These are phyloP conservation scores for Metallyticus violacea DNA, from an alignment of 2,888 invertebrate genomes.

Conservation along the genomic window DNA sequence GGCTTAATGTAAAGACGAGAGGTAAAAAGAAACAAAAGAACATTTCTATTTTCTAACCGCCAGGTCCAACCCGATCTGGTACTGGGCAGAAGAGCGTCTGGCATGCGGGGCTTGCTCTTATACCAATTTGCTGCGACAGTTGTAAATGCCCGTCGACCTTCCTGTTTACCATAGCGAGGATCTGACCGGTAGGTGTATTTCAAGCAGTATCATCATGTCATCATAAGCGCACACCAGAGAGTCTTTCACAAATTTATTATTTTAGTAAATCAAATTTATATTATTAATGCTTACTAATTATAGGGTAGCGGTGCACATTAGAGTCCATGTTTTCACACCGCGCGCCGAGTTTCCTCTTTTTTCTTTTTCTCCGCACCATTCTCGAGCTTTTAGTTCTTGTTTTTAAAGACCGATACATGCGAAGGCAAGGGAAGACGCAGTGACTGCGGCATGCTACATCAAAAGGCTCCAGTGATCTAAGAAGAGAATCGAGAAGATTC, in stretches of 20 bases:
- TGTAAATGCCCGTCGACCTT: not conserved
- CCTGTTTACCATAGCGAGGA: not conserved
- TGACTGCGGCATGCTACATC: not conserved
- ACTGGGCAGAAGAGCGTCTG: not conserved
- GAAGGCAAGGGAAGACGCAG: not conserved
- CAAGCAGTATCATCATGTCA: not conserved
- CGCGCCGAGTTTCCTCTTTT: not conserved
- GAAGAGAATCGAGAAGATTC: too few species aligned
- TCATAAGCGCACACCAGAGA: not conserved
- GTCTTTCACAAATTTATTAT: not conserved
- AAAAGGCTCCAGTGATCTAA: not conserved
- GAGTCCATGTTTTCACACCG: not conserved
- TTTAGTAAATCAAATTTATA: slow-evolving; percentile 11
- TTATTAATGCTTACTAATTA: slow-evolving; percentile 15
- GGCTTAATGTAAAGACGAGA: too few species aligned
- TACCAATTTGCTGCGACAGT: not conserved
- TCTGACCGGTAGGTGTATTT: not conserved
- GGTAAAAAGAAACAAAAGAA: too few species aligned
- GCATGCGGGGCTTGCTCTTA: too few species aligned
- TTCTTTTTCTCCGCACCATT: not conserved
- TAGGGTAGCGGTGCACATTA: not conserved
- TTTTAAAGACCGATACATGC: not conserved
- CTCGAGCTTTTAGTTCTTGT: not conserved
- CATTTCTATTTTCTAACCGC: not conserved
- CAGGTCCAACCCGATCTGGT: not conserved